These are phyloP conservation scores for Condylura cristata DNA, from an alignment of 2,113 vertebrate genomes.

Conservation along the genomic window DNA sequence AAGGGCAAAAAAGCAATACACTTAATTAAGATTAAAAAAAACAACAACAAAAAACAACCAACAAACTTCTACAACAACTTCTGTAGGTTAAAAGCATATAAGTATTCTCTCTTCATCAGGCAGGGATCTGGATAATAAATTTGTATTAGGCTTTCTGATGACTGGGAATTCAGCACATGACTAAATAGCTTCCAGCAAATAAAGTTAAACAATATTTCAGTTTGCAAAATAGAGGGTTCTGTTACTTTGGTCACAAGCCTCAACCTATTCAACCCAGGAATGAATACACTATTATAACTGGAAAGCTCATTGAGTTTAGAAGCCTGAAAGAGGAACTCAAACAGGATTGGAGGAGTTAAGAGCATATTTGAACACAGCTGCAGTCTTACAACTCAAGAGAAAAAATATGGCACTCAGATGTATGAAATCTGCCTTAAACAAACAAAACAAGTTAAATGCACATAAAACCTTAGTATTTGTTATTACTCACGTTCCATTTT, in stretches of 20 bases:
- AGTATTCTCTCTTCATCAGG: background rate
- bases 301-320: background rate
- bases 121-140: background rate
- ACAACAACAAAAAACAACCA: background rate
- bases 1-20: conserved; percentile 20
- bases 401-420: background rate
- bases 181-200: background rate
- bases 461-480: background rate
- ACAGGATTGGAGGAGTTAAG: background rate
- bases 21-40: conserved; percentile 55
- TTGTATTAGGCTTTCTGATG: background rate
- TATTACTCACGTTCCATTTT: background rate
- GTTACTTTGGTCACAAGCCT: background rate
- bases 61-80: background rate
- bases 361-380: background rate
- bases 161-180: background rate
- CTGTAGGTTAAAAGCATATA: background rate
- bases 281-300: no score
- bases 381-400: background rate
- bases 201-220: background rate
- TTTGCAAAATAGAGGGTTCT: conserved; percentile 1
- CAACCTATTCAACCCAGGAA: background rate
- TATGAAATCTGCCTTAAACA: background rate
- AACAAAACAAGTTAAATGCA: background rate
- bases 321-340: background rate